Evolutionary conservation across 2,113 vertebrate genomes (phyloP).

Genomic region (Chaetodon auriga): DNA sequence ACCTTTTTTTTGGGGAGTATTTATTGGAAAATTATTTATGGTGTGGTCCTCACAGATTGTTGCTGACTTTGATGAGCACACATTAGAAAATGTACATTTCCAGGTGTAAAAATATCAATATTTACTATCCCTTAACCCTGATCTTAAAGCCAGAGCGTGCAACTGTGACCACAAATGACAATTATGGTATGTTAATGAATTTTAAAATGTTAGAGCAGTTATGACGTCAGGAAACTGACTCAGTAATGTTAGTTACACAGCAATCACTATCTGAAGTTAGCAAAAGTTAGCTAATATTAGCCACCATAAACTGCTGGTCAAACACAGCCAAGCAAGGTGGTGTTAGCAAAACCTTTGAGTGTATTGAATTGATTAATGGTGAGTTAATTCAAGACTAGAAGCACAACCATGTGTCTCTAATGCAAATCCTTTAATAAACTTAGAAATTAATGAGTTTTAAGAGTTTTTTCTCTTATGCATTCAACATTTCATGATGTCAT

Average conservation of each 20-base stretch:
- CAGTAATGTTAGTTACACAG: neutral
- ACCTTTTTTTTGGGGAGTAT: too few relatives aligned
- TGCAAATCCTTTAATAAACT: too few relatives aligned
- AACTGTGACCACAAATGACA: neutral
- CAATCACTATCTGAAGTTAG: neutral
- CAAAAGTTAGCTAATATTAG: neutral
- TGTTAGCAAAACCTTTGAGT: too few relatives aligned
- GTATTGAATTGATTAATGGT: too few relatives aligned
- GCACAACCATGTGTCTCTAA: too few relatives aligned
- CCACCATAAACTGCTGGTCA: neutral
- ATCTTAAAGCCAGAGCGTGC: neutral
- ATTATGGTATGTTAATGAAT: neutral
- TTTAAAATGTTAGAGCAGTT: neutral
- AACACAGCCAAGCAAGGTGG: too few relatives aligned
- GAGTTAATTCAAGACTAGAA: too few relatives aligned
- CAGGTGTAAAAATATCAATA: too few relatives aligned
- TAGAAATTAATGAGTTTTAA: too few relatives aligned
- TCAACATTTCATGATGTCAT: neutral
- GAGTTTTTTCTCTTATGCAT: too few relatives aligned
- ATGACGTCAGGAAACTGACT: neutral
- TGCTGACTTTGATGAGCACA: neutral
- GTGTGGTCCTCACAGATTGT: neutral
- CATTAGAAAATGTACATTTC: neutral
- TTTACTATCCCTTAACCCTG: too few relatives aligned
- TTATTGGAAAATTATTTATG: neutral